A percentile compares a stretch with the other conserved stretches of the same genome.
Evolutionary conservation across 1,140 invertebrate species (phyloP).

Genomic region (Plectrocnemia conspersa): DNA sequence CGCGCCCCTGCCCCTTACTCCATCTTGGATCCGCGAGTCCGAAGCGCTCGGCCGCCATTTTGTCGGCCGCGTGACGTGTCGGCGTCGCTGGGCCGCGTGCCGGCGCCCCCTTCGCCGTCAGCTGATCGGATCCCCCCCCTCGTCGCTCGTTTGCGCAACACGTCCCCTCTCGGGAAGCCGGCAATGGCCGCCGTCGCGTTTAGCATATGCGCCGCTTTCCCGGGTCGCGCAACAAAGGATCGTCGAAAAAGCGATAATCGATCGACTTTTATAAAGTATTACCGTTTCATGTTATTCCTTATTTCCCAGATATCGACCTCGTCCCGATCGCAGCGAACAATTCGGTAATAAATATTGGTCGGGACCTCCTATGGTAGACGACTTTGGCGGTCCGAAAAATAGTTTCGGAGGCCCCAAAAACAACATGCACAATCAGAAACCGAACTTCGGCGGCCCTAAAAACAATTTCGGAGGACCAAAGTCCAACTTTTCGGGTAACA

Average conservation of each 20-base stretch:
- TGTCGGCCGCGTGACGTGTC: constrained; percentile 1
- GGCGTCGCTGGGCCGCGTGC: not conserved
- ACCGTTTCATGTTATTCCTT: not conserved
- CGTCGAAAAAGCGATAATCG: not conserved
- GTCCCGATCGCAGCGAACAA: constrained; percentile 57
- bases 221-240: no score
- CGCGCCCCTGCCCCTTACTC: not conserved
- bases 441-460: constrained; percentile 47
- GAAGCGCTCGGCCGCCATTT: not conserved
- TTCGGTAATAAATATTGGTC: constrained; percentile 53
- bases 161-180: no score
- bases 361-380: constrained; percentile 46
- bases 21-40: not conserved
- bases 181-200: no score
- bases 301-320: constrained; percentile 49
- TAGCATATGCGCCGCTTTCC: no score
- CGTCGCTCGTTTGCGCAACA: no score
- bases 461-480: constrained; percentile 49
- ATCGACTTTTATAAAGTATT: not conserved
- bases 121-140: not conserved
- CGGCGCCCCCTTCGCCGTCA: not conserved
- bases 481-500: constrained; percentile 50
- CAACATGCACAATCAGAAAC: constrained; percentile 44
- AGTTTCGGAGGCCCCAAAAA: constrained; percentile 45
- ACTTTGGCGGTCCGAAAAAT: constrained; percentile 51